Conservation (phyloP, 2,113 vertebrate species). For the Gambusia affinis region DNA sequence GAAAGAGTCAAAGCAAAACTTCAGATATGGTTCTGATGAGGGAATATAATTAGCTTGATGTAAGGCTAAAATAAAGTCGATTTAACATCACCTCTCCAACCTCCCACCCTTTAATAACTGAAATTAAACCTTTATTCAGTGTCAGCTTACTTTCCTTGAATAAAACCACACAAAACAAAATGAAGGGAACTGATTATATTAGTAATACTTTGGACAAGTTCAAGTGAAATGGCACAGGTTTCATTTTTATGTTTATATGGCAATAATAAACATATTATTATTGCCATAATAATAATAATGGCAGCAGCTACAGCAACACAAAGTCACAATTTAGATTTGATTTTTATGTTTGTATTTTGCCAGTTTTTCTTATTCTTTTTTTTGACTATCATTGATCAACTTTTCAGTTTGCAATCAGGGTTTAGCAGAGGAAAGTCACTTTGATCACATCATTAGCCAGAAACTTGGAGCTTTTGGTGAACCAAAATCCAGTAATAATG, state of each 20-base stretch:
- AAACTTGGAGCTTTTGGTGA: background rate
- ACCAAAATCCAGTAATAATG: background rate
- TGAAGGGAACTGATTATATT: no score
- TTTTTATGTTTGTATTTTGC: background rate
- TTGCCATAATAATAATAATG: no score
- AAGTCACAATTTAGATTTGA: background rate
- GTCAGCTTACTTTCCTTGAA: no score
- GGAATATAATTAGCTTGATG: no score
- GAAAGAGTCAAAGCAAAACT: no score
- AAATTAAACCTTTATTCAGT: background rate
- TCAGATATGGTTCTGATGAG: no score
- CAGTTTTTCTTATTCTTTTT: no score
- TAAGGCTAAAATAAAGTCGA: no score
- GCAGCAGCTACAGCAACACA: background rate
- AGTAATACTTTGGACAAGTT: no score
- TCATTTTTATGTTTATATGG: background rate
- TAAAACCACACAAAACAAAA: background rate
- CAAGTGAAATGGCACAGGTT: no score
- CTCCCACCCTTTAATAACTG: background rate
- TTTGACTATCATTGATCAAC: background rate
- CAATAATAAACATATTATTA: background rate
- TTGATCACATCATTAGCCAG: background rate
- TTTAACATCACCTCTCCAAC: no score
- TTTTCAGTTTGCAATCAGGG: background rate
- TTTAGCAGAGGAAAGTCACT: background rate